These are phyloP conservation scores for Cheilosia vernalis DNA, from an alignment of 2,888 invertebrate species.

Conservation along the genomic window DNA sequence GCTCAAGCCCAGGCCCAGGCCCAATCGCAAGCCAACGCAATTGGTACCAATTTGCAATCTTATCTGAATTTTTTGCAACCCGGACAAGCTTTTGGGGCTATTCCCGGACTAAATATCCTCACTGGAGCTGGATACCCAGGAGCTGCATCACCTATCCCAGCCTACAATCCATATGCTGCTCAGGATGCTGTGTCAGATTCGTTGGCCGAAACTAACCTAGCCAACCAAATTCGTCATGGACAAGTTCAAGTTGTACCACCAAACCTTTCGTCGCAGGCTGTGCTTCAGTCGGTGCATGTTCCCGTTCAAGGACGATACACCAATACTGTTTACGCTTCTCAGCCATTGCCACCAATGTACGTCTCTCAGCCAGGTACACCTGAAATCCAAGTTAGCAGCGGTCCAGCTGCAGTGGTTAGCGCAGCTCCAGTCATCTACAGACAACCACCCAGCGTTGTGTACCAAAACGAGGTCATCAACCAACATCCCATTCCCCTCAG, in stretches of 20 bases:
- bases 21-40: constrained; percentile 35
- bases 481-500: constrained; percentile 81
- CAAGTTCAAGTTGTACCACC: constrained; percentile 80
- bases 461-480: constrained; percentile 82
- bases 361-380: constrained; percentile 81
- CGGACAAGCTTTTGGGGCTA: neutral
- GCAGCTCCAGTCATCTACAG: constrained; percentile 82
- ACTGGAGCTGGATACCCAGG: constrained; percentile 36
- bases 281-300: constrained; percentile 80
- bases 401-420: constrained; percentile 81
- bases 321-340: constrained; percentile 80
- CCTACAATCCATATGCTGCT: constrained; percentile 48
- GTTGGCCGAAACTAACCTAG: constrained; percentile 79
- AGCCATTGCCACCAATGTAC: constrained; percentile 81
- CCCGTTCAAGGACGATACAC: constrained; percentile 79
- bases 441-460: constrained; percentile 81
- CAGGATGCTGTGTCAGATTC: constrained; percentile 80
- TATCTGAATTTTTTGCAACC: constrained; percentile 31
- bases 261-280: constrained; percentile 80
- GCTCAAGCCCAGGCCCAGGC: constrained; percentile 55
- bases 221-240: constrained; percentile 80
- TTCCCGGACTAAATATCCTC: constrained; percentile 26
- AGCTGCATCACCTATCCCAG: constrained; percentile 50
- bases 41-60: constrained; percentile 24
- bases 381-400: constrained; percentile 80